Evolutionary conservation across 2,797 vertebrate species (phyloP).

Genomic region (Gadopsis marmoratus): DNA sequence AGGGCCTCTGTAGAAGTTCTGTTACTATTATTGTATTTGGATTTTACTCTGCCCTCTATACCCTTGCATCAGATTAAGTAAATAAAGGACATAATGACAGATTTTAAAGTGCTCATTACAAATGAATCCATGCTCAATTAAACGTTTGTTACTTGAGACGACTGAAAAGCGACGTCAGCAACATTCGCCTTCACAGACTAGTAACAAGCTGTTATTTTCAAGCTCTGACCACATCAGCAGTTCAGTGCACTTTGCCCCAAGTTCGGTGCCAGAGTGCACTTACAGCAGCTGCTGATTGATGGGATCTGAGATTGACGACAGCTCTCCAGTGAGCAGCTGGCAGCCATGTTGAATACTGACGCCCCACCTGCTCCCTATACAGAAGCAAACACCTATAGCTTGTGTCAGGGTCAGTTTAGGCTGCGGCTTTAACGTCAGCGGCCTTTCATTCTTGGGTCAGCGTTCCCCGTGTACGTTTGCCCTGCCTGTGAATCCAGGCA

Average conservation of each 20-base stretch:
- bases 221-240: constrained; percentile 30
- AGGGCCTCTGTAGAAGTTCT: neutral
- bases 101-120: neutral
- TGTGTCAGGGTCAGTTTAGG: constrained; percentile 11
- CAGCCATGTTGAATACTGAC: constrained; percentile 21
- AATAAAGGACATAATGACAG: neutral
- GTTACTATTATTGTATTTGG: too few relatives aligned
- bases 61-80: neutral
- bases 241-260: constrained; percentile 24
- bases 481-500: constrained; percentile 1
- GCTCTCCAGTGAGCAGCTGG: constrained; percentile 42
- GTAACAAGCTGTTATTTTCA: constrained; percentile 51
- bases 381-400: constrained; percentile 31
- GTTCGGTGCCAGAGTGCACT: constrained; percentile 16
- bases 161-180: constrained; percentile 22
- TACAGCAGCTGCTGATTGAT: constrained; percentile 56
- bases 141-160: constrained; percentile 14
- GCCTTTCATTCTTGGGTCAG: neutral
- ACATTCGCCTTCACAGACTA: neutral
- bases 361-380: neutral
- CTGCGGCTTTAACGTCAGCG: neutral
- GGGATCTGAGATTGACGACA: constrained; percentile 42
- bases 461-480: constrained; percentile 4
- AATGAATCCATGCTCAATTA: constrained; percentile 6
- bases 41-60: neutral